These are phyloP conservation scores for Phalloptychus januarius DNA, from an alignment of 2,797 vertebrate genomes.

Conservation along the genomic window DNA sequence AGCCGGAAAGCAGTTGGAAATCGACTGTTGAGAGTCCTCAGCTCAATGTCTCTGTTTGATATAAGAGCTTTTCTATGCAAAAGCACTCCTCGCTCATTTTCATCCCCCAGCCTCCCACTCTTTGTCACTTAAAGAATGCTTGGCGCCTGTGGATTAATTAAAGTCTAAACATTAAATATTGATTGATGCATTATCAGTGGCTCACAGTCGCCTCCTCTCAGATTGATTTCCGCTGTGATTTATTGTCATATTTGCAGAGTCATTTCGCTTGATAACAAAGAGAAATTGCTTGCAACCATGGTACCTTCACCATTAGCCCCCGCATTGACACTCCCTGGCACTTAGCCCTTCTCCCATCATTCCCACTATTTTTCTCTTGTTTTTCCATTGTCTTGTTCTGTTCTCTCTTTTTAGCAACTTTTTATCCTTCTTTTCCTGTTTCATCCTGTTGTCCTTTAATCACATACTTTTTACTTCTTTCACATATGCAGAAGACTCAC, in stretches of 20 bases:
- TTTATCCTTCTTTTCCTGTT: constrained; percentile 51
- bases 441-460: constrained; percentile 41
- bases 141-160: constrained; percentile 98
- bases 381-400: constrained; percentile 60
- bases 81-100: constrained; percentile 83
- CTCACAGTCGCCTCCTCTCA: constrained; percentile 95
- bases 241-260: constrained; percentile 99
- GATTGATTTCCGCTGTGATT: constrained; percentile 99
- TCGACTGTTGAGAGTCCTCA: constrained; percentile 71
- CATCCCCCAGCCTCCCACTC: constrained; percentile 63
- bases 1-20: constrained; percentile 64
- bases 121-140: constrained; percentile 99
- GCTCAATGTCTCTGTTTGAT: constrained; percentile 83
- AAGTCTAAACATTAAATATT: constrained; percentile 99
- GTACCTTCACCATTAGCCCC: constrained; percentile 75
- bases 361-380: constrained; percentile 52
- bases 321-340: constrained; percentile 67
- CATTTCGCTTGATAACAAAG: constrained; percentile 99
- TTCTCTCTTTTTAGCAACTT: constrained; percentile 50
- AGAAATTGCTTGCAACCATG: constrained; percentile 89
- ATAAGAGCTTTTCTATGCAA: constrained; percentile 94
- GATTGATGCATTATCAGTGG: constrained; percentile 99
- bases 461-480: constrained; percentile 46
- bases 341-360: constrained; percentile 54
- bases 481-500: constrained; percentile 41